These are phyloP conservation scores for Drosophila atripex DNA, from an alignment of 2,888 invertebrate species.

Conservation along the genomic window DNA sequence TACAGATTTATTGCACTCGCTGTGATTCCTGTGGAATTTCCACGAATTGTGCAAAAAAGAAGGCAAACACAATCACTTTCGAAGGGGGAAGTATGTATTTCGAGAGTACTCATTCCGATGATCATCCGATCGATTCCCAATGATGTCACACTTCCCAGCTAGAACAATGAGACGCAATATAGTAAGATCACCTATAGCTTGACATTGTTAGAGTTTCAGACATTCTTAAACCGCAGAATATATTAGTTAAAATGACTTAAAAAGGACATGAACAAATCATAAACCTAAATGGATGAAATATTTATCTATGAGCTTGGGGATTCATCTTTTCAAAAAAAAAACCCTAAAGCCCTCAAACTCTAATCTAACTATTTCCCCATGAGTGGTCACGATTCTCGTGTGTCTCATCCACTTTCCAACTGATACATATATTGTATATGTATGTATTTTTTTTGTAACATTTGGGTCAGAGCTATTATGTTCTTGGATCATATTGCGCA, in stretches of 20 bases:
- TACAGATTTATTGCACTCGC: constrained; percentile 29
- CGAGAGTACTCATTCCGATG: not conserved
- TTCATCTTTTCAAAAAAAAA: not conserved
- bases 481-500: constrained; percentile 37
- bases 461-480: constrained; percentile 32
- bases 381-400: constrained; percentile 40
- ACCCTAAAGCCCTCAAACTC: constrained; percentile 1
- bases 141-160: constrained; percentile 36
- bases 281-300: not conserved
- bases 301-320: not conserved
- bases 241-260: no score
- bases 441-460: constrained; percentile 14
- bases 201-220: not conserved
- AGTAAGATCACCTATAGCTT: not conserved
- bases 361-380: constrained; percentile 4
- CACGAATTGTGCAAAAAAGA: constrained; percentile 13
- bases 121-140: constrained; percentile 3
- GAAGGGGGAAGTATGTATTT: constrained; percentile 13
- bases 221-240: not conserved
- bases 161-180: constrained; percentile 26
- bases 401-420: constrained; percentile 11
- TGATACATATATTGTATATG: constrained; percentile 27
- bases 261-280: no score
- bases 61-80: constrained; percentile 12
- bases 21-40: constrained; percentile 37